Evolutionary conservation across 2,888 invertebrate genomes (phyloP).

Genomic region (Halictus quadricinctus): DNA sequence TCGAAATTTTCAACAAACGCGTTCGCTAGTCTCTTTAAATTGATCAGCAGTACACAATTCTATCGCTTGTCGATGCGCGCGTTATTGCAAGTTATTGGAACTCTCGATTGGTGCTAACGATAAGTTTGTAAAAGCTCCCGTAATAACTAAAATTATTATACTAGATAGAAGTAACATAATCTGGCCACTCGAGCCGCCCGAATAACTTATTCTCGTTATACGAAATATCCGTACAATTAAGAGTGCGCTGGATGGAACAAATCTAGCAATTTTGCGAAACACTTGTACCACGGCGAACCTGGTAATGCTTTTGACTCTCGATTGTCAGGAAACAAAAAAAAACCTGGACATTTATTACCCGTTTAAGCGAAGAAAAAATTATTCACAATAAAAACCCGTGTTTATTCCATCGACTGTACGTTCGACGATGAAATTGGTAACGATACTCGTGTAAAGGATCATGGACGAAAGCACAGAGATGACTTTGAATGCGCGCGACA

Average conservation of each 20-base stretch:
- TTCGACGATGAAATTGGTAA: neutral
- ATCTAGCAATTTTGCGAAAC: neutral
- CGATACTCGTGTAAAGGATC: slow-evolving; percentile 15
- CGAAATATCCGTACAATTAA: slow-evolving; percentile 6
- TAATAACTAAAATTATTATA: neutral
- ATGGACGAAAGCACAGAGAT: neutral
- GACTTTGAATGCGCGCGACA: neutral
- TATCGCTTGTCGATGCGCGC: neutral
- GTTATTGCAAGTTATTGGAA: neutral
- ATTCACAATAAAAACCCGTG: neutral
- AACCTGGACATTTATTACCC: neutral
- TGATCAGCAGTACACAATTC: neutral
- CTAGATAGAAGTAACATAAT: neutral
- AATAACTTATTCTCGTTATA: neutral
- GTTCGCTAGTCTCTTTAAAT: neutral
- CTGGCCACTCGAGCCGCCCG: neutral
- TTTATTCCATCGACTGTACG: neutral
- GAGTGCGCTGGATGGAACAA: neutral
- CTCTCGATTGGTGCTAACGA: neutral
- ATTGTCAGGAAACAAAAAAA: neutral
- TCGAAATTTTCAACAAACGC: neutral
- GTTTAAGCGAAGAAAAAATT: neutral
- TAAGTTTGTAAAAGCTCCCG: neutral
- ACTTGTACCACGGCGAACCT: neutral
- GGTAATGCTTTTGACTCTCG: neutral